Percentiles rank a stretch among this genome's conserved stretches.
Conservation (phyloP, 92 coral and sea anemone species). For the Zoanthus gigantus region DNA sequence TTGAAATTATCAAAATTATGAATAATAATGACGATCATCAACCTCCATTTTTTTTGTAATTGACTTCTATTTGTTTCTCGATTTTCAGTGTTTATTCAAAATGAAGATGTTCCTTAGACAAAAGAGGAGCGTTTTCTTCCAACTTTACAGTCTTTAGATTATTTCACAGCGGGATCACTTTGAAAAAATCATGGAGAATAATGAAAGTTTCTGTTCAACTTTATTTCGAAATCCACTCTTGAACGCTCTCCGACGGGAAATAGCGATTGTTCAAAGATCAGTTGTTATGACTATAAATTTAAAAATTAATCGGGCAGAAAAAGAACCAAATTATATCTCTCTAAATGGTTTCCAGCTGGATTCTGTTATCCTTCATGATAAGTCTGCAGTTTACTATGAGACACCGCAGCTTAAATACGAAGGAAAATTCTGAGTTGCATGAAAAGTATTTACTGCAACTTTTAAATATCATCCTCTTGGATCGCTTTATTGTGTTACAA, state of each 20-base stretch:
- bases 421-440: neutral
- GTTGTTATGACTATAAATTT: neutral
- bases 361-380: neutral
- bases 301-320: neutral
- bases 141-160: neutral
- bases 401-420: constrained; percentile 6
- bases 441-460: neutral
- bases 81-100: neutral
- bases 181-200: neutral
- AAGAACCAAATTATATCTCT: neutral
- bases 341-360: constrained; percentile 21
- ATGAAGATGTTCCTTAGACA: neutral
- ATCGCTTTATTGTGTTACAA: neutral
- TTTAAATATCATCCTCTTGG: neutral
- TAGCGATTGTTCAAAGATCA: neutral
- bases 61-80: neutral
- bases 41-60: neutral
- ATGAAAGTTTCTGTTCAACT: neutral
- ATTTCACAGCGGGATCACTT: neutral
- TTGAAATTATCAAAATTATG: too few species aligned
- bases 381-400: constrained; percentile 3
- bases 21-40: neutral
- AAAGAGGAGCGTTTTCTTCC: neutral
- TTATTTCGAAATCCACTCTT: neutral
- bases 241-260: neutral